phyloP scores from a whole-genome alignment of 2,797 vertebrate genomes.

The Onychomys torridus region DNA sequence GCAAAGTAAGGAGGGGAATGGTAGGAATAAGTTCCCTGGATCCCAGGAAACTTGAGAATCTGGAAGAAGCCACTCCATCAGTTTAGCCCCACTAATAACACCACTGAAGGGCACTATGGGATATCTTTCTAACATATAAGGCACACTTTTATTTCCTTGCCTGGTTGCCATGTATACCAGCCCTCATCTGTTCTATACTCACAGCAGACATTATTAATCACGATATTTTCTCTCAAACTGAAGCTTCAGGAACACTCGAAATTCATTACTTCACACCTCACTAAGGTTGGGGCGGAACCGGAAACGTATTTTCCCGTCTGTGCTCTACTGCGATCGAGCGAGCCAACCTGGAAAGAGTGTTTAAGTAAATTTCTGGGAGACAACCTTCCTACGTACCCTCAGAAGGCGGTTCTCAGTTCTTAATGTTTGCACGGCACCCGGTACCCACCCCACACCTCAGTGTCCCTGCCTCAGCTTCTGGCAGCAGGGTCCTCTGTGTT shows the following conservation, averaged over 20 bases:
- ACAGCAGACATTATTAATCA: slow-evolving; percentile 50
- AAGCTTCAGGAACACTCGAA: neutral
- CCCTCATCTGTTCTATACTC: neutral
- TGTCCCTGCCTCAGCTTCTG: neutral
- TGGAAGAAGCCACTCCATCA: neutral
- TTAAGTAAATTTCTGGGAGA: neutral
- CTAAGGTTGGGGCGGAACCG: neutral
- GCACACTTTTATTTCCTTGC: neutral
- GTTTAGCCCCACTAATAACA: neutral
- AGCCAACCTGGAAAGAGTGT: neutral
- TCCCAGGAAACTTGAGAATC: neutral
- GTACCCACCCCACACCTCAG: neutral
- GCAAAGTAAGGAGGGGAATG: neutral
- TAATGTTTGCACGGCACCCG: neutral
- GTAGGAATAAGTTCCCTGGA: neutral
- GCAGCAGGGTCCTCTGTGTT: neutral
- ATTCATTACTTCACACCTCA: neutral
- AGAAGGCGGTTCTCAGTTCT: neutral
- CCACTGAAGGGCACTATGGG: neutral
- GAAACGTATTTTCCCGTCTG: neutral
- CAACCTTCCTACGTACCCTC: neutral
- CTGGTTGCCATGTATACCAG: neutral
- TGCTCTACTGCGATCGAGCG: neutral
- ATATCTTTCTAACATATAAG: neutral
- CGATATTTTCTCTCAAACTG: neutral